Base-by-base conservation (phyloP, 2,888 invertebrate genomes). In the Tanytarsus gracilentus region DNA sequence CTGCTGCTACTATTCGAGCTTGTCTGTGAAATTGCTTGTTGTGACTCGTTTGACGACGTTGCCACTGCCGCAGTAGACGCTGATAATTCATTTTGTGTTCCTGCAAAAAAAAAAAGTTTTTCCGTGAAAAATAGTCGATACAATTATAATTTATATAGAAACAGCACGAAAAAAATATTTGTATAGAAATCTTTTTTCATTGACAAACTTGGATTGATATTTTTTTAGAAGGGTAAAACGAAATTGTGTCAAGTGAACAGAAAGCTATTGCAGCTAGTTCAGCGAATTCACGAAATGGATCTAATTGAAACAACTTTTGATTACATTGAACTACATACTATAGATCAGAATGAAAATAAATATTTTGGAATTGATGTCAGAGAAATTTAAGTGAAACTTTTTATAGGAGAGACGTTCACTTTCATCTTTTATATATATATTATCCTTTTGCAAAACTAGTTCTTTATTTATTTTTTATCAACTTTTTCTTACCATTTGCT, bases 401-500 rank as follows among this genome's bases (percentile, higher is more conserved):
- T 44, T 27, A 11, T 11, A 30, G 30, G 6, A 8, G 9, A 30
- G 49, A 49, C 27, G 27, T 8, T 25, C 14, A 5, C 2, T 26
- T 26, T 4, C 40, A 4, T 52, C n/a, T 16, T 23, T 23, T 25
- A 11, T 50, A n/a, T 7, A 3, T 23, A n/a, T 8, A 16, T 52
- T 26, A 18, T 52, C 30, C 23, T 14, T 11, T 16, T 52, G 9
- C 7, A 33, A 16, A 3, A 8, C 9, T 8, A 6, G 9, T 50
- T n/a, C n/a, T n/a, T n/a, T n/a, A n/a, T n/a, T n/a, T n/a, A n/a
- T n/a, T 33, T 5, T 33, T 33, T 5, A 33, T 33, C 9, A 33
- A 33, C 11, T 4, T 4, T 3, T 5, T 69, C 75, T 77, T 71
- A 81, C 81, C 77, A 65, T 78, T 76, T 69, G 77, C 77, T 69